phyloP scores from a whole-genome alignment of 1,140 invertebrate genomes.

The Caenorhabditis inopinata region DNA sequence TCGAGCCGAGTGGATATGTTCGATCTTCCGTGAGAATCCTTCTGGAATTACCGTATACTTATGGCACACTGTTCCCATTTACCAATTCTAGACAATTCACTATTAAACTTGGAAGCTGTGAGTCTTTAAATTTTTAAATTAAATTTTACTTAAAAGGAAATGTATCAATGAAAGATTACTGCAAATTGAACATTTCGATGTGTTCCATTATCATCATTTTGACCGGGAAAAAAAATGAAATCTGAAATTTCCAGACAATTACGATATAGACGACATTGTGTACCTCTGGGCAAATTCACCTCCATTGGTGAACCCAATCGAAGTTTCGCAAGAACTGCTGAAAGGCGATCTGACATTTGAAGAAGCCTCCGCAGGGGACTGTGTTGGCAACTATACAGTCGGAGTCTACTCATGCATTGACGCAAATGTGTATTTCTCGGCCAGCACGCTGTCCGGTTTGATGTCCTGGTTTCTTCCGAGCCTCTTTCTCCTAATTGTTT shows the following conservation, averaged over 20 bases:
- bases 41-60: slow-evolving; percentile 27
- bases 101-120: slow-evolving; percentile 53
- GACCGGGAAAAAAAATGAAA: too few species aligned
- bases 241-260: slow-evolving; percentile 49
- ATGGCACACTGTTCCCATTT: slow-evolving; percentile 51
- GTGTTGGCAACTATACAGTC: slow-evolving; percentile 59
- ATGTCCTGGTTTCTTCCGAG: slow-evolving; percentile 54
- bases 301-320: slow-evolving; percentile 58
- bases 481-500: slow-evolving; percentile 53
- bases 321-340: slow-evolving; percentile 53
- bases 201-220: too few species aligned
- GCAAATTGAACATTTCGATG: too few species aligned
- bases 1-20: slow-evolving; percentile 56
- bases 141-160: too few species aligned
- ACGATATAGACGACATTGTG: slow-evolving; percentile 61
- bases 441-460: slow-evolving; percentile 30
- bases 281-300: slow-evolving; percentile 66
- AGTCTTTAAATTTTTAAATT: background rate
- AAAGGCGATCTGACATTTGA: slow-evolving; percentile 50
- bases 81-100: slow-evolving; percentile 47
- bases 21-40: slow-evolving; percentile 45
- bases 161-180: too few species aligned
- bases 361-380: slow-evolving; percentile 59
- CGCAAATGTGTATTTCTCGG: slow-evolving; percentile 53
- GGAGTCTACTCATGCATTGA: slow-evolving; percentile 58